Conservation (phyloP, 1,140 invertebrate species). For the Pomacea maculata region DNA sequence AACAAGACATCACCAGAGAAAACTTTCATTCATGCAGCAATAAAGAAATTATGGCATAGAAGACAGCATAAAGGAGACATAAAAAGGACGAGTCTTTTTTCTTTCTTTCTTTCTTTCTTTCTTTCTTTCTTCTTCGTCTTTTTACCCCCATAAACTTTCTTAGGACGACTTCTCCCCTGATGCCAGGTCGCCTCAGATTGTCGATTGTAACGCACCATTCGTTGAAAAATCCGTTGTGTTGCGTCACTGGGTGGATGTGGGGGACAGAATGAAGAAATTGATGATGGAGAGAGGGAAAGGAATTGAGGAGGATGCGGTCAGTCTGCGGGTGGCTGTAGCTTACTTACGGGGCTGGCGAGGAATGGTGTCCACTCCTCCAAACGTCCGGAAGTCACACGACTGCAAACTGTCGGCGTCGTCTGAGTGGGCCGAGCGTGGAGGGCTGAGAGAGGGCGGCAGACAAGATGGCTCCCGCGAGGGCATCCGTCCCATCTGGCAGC, state of each 20-base stretch:
- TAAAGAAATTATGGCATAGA: too few species aligned
- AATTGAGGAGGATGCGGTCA: background rate
- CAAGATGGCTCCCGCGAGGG: background rate
- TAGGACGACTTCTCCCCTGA: background rate
- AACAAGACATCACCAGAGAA: too few species aligned
- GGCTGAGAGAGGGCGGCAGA: background rate
- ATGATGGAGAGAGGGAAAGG: background rate
- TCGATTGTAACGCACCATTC: background rate
- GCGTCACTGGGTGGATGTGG: background rate
- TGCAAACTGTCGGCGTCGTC: too few species aligned
- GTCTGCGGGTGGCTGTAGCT: background rate
- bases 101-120: too few species aligned
- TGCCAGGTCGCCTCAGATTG: background rate
- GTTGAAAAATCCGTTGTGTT: background rate
- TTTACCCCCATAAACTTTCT: background rate
- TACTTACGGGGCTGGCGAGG: too few species aligned
- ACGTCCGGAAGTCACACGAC: too few species aligned
- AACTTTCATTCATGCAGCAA: too few species aligned
- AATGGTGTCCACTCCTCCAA: too few species aligned
- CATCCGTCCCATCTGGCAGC: too few species aligned
- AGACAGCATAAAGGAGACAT: too few species aligned
- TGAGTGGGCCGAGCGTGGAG: background rate
- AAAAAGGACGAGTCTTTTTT: too few species aligned
- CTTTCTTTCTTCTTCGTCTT: too few species aligned
- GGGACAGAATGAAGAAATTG: background rate